These are phyloP conservation scores for Sphaerophoria rueppellii DNA, from an alignment of 2,888 invertebrate genomes.

Conservation along the genomic window DNA sequence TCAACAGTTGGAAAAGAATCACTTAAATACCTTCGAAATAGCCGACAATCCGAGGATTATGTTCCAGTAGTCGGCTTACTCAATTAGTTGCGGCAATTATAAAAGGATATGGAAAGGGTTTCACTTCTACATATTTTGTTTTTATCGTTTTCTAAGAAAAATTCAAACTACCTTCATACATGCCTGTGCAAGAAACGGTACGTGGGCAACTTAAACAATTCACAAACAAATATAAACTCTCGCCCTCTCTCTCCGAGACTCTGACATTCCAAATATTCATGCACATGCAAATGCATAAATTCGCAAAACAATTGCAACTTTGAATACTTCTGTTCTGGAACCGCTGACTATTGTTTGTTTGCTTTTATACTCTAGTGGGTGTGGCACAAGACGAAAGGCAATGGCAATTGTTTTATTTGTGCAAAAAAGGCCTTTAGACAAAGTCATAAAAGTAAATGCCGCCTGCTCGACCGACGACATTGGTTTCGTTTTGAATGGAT, in stretches of 20 bases:
- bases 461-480: constrained; percentile 6
- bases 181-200: background rate
- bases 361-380: constrained; percentile 38
- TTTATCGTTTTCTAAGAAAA: constrained; percentile 21
- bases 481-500: constrained; percentile 32
- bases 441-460: constrained; percentile 54
- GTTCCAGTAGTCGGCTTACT: constrained; percentile 61
- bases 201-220: constrained; percentile 54
- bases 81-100: constrained; percentile 71
- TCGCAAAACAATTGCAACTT: constrained; percentile 43
- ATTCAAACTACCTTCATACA: constrained; percentile 53
- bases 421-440: constrained; percentile 24
- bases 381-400: constrained; percentile 59
- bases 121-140: background rate
- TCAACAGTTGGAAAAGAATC: constrained; percentile 32
- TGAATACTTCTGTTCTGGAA: constrained; percentile 35
- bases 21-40: constrained; percentile 43
- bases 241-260: constrained; percentile 55
- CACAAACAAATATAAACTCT: constrained; percentile 68
- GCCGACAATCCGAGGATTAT: constrained; percentile 59
- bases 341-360: constrained; percentile 46
- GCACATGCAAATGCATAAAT: constrained; percentile 14
- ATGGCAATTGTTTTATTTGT: constrained; percentile 34
- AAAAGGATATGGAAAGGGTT: constrained; percentile 56
- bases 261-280: constrained; percentile 54